Base-by-base conservation (phyloP, 2,797 vertebrate species). In the Acipenser oxyrinchus region DNA sequence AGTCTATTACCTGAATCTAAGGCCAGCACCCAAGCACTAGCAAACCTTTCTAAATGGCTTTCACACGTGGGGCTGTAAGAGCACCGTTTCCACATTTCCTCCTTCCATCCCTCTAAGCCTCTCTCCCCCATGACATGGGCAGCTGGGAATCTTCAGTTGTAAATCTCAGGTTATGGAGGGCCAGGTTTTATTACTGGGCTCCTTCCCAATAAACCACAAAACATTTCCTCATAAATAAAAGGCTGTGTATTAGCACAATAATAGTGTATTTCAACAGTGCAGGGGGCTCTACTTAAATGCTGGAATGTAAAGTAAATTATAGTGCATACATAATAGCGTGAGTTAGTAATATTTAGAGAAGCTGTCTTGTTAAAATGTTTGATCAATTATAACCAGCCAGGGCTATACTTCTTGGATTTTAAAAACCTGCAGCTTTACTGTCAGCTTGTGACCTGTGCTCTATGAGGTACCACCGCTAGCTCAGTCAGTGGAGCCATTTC, bases 41-140 rank as follows among this genome's bases (percentile, higher is more conserved):
- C 78, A 82, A 83, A 78, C 78, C 75, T 85, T 83, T 86, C 85
- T 89, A 85, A 84, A 73, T 73, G 71, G 71, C 64, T 66, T 76
- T 83, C 75, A 70, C 77, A 83, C 76, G 77, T 75, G 75, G 68
- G 73, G 78, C 75, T 75, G 72, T 70, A 75, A 51, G 80, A 79
- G 77, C 81, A 81, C 76, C n/a, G 77, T 62, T 69, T 63, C 77
- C 71, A 82, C 81, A 83, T 82, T 81, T 78, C 81, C 78, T 79
- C 80, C 81, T 75, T 86, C 81, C 83, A 69, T 72, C 64, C 70
- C 73, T 66, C 58, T 74, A 78, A 37, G 37, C 37, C 37, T 37
- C 37, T 37, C 37, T 37, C 37, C 37, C 37, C 37, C 37, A 4
- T 37, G 37, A 74, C 75, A 77, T 57, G 73, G 72, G 75, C 77